A percentile compares a stretch with the other conserved stretches of the same genome.
Conservation (phyloP, 1,140 invertebrate species). For the Drosophila littoralis region DNA sequence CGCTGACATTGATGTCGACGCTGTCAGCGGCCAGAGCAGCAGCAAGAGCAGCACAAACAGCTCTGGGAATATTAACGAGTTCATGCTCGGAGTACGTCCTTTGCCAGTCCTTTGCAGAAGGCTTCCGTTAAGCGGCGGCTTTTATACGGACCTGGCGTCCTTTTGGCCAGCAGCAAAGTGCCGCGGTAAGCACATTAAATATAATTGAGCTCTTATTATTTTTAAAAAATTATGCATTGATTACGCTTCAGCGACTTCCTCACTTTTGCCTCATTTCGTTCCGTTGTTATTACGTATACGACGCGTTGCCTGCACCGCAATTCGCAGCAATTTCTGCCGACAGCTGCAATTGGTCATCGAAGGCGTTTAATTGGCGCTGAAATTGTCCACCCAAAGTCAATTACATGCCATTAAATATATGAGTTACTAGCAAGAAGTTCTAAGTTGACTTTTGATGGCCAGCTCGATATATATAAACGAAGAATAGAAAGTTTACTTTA, state of each 20-base stretch:
- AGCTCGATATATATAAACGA: not conserved
- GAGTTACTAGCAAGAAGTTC: conserved; percentile 37
- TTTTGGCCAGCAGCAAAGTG: conserved; percentile 1
- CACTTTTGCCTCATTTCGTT: not conserved
- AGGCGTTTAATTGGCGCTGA: conserved; percentile 73
- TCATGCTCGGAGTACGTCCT: conserved; percentile 48
- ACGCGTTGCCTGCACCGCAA: conserved; percentile 31
- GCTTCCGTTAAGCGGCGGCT: conserved; percentile 39
- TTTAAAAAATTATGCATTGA: conserved; percentile 71
- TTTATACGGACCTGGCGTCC: conserved; percentile 52
- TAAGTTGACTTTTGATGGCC: conserved; percentile 22
- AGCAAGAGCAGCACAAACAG: conserved; percentile 29
- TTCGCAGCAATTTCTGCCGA: conserved; percentile 65
- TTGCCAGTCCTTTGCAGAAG: conserved; percentile 34
- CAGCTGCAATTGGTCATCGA: conserved; percentile 74
- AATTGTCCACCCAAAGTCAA: conserved; percentile 71
- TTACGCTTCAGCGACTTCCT: conserved; percentile 45
- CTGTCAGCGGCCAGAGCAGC: conserved; percentile 36
- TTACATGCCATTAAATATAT: conserved; percentile 59
- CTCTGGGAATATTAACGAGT: conserved; percentile 72
- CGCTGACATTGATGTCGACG: conserved; percentile 46
- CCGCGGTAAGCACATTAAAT: conserved; percentile 36
- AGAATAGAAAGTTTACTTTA: not conserved
- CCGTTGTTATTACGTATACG: conserved; percentile 57
- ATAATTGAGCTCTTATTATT: conserved; percentile 54